These are phyloP conservation scores for Fregetta grallaria DNA, from an alignment of 2,113 vertebrate genomes.

Conservation along the genomic window DNA sequence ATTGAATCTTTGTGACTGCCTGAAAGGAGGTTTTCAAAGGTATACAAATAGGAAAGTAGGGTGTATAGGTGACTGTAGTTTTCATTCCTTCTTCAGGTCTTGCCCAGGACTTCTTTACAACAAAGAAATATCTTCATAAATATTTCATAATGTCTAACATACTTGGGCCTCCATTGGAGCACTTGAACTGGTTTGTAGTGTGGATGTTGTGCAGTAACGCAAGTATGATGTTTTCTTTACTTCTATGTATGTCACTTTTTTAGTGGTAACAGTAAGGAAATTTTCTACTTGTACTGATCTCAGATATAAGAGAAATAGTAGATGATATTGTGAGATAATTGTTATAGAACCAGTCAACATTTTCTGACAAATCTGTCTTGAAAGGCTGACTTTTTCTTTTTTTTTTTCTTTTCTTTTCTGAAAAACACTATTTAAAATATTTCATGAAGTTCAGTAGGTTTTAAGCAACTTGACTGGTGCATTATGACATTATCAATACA, in stretches of 20 bases:
- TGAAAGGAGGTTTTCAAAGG: not conserved
- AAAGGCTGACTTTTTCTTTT: not conserved
- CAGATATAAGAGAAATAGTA: not conserved
- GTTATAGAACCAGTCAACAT: not conserved
- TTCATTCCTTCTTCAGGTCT: not conserved
- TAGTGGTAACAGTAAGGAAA: not conserved
- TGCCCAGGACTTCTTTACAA: not conserved
- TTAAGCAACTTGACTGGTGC: not conserved
- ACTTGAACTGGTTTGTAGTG: not conserved
- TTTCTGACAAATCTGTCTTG: not conserved
- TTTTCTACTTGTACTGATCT: not conserved
- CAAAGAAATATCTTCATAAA: not conserved
- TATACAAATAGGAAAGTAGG: not conserved
- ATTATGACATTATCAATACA: not conserved
- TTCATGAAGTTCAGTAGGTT: not conserved
- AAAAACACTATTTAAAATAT: not conserved
- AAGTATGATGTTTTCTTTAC: not conserved
- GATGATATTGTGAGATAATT: not conserved
- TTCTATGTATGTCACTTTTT: rapidly evolving
- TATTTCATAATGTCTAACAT: not conserved
- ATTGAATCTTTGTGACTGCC: not conserved
- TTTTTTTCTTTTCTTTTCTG: too few relatives aligned
- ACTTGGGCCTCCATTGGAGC: not conserved
- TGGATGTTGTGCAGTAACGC: not conserved
- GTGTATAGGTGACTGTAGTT: not conserved